Percentiles rank a stretch among this genome's conserved stretches.
These are phyloP conservation scores for Chalcosyrphus nemorum DNA, from an alignment of 2,888 invertebrate genomes.

Conservation along the genomic window DNA sequence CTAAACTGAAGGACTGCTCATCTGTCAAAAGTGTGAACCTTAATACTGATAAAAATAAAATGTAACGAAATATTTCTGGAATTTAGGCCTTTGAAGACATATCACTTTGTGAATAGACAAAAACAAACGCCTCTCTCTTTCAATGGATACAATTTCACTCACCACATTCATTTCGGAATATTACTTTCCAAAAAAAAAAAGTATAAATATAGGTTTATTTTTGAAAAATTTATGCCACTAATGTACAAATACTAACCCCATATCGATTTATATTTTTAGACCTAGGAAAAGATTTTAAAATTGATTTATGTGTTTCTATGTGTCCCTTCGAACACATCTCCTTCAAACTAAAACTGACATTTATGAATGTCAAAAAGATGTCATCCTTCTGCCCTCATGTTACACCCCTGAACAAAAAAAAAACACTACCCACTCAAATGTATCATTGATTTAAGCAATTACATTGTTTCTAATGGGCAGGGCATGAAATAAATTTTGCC, in stretches of 20 bases:
- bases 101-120: too few species aligned
- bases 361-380: conserved; percentile 53
- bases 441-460: conserved; percentile 48
- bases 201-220: background rate
- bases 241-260: background rate
- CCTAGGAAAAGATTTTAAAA: conserved; percentile 18
- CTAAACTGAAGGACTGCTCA: too few species aligned
- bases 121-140: background rate
- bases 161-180: background rate
- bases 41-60: too few species aligned
- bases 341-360: conserved; percentile 44
- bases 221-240: conserved; percentile 6
- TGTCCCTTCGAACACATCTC: conserved; percentile 36
- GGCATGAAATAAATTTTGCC: conserved; percentile 48
- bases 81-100: too few species aligned
- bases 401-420: background rate
- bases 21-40: too few species aligned
- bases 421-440: background rate
- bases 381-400: background rate
- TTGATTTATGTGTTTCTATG: conserved; percentile 23
- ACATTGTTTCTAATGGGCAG: conserved; percentile 53
- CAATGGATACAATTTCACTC: background rate
- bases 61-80: too few species aligned
- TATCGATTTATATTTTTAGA: conserved; percentile 38
- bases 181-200: background rate